Percentiles rank a stretch among this genome's conserved stretches.
These are phyloP conservation scores for Zoanthus gigantus DNA, from an alignment of 92 coral and sea anemone genomes.

Conservation along the genomic window DNA sequence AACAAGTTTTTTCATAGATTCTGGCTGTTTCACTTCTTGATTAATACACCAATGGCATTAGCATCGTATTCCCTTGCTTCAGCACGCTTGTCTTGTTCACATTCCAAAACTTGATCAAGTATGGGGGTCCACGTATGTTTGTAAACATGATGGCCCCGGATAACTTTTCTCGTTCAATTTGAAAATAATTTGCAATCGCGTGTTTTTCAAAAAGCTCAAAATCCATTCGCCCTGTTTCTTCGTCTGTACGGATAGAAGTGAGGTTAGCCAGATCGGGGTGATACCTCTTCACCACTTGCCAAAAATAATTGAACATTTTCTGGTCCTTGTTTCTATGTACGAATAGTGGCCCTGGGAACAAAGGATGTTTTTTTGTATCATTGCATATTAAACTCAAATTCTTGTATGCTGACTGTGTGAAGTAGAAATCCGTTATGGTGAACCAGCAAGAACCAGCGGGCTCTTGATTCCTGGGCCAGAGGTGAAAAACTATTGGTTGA, in stretches of 20 bases:
- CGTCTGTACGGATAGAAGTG: conserved; percentile 42
- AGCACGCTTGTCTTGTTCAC: no score
- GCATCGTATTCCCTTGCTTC: no score
- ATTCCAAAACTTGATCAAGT: no score
- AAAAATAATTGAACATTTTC: conserved; percentile 53
- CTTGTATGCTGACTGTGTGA: conserved; percentile 52
- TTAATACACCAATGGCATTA: no score
- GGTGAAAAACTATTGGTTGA: conserved; percentile 28
- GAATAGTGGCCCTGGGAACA: conserved; percentile 68
- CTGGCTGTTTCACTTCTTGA: no score
- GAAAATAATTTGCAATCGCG: no score
- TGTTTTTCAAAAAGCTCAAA: no score
- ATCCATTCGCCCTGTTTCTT: conserved; percentile 4
- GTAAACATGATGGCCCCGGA: no score
- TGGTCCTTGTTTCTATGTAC: conserved; percentile 55
- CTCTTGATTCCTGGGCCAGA: neutral
- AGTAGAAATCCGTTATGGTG: conserved; percentile 53
- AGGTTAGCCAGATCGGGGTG: conserved; percentile 45
- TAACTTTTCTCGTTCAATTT: no score
- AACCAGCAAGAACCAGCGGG: conserved; percentile 46
- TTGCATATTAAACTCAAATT: conserved; percentile 46
- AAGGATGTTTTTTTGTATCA: conserved; percentile 57
- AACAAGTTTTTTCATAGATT: no score
- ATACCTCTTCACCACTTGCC: conserved; percentile 59
- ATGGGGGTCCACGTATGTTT: no score